phyloP scores from a whole-genome alignment of 2,797 vertebrate species.

The Kryptopterus vitreolus region DNA sequence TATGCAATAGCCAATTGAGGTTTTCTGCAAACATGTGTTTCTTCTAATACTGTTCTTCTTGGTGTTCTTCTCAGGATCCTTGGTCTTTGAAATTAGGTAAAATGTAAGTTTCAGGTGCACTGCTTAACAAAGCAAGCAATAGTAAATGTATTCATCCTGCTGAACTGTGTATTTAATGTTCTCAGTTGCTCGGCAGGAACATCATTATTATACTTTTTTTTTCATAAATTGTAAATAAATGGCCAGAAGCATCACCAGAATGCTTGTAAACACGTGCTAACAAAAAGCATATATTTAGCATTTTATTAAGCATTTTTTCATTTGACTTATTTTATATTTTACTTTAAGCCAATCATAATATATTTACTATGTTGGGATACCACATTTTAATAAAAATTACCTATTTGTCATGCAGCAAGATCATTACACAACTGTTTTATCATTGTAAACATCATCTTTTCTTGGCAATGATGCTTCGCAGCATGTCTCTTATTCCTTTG shows the following conservation, averaged over 20 bases:
- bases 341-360: background rate
- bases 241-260: background rate
- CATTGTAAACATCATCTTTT: background rate
- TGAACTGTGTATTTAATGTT: background rate
- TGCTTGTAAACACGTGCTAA: too few relatives aligned
- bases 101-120: background rate
- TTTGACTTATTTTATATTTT: background rate
- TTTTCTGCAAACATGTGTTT: conserved; percentile 42
- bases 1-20: conserved; percentile 41
- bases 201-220: too few relatives aligned
- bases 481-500: background rate
- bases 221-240: background rate
- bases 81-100: background rate
- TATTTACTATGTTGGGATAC: background rate
- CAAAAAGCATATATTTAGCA: background rate
- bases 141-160: background rate
- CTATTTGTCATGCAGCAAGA: background rate
- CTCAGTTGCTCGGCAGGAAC: background rate
- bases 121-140: background rate
- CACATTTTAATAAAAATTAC: background rate
- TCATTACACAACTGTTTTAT: background rate
- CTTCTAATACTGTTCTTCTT: background rate
- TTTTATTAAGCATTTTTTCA: background rate
- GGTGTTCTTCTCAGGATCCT: background rate
- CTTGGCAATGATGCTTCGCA: background rate